phyloP scores from a whole-genome alignment of 1,140 invertebrate species.

The Euglossa dilemma region DNA sequence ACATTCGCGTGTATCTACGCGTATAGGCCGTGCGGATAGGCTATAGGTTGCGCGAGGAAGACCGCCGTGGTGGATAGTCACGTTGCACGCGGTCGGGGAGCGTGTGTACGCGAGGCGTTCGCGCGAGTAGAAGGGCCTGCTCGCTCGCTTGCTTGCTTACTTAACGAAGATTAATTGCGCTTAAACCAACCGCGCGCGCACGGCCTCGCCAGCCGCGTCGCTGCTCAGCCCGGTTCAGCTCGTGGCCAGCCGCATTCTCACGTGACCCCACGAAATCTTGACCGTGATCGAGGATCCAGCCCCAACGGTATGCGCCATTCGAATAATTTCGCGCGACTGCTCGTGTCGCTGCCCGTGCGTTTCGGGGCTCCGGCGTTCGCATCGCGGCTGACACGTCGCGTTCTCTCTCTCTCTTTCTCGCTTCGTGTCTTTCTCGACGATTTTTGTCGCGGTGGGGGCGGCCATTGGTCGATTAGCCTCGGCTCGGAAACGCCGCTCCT shows the following conservation, averaged over 20 bases:
- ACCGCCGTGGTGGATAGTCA: neutral
- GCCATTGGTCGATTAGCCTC: conserved; percentile 13
- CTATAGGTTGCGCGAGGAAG: neutral
- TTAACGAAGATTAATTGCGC: conserved; percentile 80
- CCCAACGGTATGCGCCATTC: conserved; percentile 36
- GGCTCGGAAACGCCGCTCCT: conserved; percentile 15
- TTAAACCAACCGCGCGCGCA: conserved; percentile 76
- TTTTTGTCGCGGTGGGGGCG: neutral
- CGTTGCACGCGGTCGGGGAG: neutral
- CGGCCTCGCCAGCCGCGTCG: conserved; percentile 55
- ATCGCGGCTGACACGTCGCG: neutral
- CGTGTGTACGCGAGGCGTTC: conserved; percentile 38
- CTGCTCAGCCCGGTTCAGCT: conserved; percentile 25
- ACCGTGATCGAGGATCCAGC: conserved; percentile 60
- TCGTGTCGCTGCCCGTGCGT: conserved; percentile 8
- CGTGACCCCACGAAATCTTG: conserved; percentile 71
- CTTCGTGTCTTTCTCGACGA: neutral
- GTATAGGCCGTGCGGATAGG: too few relatives aligned
- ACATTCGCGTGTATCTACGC: too few relatives aligned
- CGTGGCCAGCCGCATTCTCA: conserved; percentile 68
- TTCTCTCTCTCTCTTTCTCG: too few relatives aligned
- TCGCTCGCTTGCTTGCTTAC: conserved; percentile 67
- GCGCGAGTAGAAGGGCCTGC: conserved; percentile 63
- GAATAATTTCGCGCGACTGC: conserved; percentile 47
- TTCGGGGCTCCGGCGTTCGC: too few relatives aligned